Percentiles rank a stretch among this genome's conserved stretches.
These are phyloP conservation scores for Latrodectus geometricus DNA, from an alignment of 1,140 invertebrate species.

Conservation along the genomic window DNA sequence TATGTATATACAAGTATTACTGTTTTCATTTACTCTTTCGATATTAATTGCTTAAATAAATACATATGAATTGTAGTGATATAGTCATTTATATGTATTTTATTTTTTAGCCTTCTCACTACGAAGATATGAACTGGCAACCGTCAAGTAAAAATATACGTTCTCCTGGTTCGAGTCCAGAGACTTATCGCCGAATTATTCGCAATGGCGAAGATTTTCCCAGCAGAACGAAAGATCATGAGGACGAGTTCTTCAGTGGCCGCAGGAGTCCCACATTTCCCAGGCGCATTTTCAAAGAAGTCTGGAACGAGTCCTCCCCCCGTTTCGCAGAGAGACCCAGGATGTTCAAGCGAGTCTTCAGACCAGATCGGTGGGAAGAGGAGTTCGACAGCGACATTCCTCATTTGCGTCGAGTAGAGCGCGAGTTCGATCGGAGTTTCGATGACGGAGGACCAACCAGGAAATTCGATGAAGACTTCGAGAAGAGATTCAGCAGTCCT, in stretches of 20 bases:
- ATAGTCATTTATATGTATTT: background rate
- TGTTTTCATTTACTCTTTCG: background rate
- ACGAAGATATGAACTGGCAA: slow-evolving; percentile 57
- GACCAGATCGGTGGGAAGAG: slow-evolving; percentile 27
- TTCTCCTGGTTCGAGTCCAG: slow-evolving; percentile 38
- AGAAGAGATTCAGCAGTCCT: background rate
- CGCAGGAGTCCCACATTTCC: slow-evolving; percentile 45
- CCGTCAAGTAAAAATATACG: slow-evolving; percentile 33
- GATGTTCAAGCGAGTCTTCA: slow-evolving; percentile 55
- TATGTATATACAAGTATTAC: background rate
- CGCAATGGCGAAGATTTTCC: slow-evolving; percentile 37
- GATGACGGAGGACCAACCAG: slow-evolving; percentile 15
- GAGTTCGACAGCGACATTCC: slow-evolving; percentile 30
- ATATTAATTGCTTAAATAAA: background rate
- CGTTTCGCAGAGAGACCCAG: slow-evolving; percentile 35
- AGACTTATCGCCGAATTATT: slow-evolving; percentile 35
- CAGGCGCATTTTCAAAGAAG: slow-evolving; percentile 43
- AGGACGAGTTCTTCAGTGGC: slow-evolving; percentile 44
- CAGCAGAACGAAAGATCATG: background rate
- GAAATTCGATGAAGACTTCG: slow-evolving; percentile 45
- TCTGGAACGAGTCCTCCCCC: background rate
- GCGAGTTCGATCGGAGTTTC: slow-evolving; percentile 13
- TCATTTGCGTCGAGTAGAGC: slow-evolving; percentile 16
- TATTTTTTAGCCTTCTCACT: slow-evolving; percentile 41
- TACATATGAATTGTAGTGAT: background rate